Evolutionary conservation across 1,140 invertebrate genomes (phyloP).

Genomic region (Scaptomyza hsui): DNA sequence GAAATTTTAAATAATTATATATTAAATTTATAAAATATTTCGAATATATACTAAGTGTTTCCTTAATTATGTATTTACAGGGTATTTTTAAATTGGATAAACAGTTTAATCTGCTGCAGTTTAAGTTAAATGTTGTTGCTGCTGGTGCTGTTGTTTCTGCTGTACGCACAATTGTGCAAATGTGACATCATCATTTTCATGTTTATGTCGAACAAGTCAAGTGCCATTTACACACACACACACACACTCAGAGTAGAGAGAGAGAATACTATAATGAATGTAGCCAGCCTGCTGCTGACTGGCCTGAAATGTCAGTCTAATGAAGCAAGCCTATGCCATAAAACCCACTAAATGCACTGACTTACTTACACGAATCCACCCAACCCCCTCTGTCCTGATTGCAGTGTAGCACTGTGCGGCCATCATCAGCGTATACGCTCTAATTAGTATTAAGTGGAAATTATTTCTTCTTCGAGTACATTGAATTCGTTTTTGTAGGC

Average conservation of each 20-base stretch:
- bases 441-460: conserved; percentile 82
- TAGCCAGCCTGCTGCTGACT: conserved; percentile 70
- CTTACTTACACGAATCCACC: conserved; percentile 64
- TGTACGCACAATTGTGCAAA: conserved; percentile 80
- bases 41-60: not conserved
- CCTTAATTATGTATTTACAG: not conserved
- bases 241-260: conserved; percentile 7
- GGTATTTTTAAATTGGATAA: conserved; percentile 4
- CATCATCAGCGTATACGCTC: conserved; percentile 49
- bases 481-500: conserved; percentile 60
- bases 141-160: conserved; percentile 44
- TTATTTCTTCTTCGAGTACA: conserved; percentile 73
- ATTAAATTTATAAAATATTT: not conserved
- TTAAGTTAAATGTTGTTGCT: conserved; percentile 36
- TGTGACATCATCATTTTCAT: conserved; percentile 81
- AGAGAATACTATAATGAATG: conserved; percentile 69
- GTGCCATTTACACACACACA: conserved; percentile 69
- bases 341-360: conserved; percentile 78
- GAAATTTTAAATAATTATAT: too few relatives aligned
- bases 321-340: conserved; percentile 74
- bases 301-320: conserved; percentile 73
- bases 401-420: conserved; percentile 45
- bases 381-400: conserved; percentile 16
- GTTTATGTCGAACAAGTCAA: conserved; percentile 80
- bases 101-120: conserved; percentile 6